Percentiles rank a stretch among this genome's conserved stretches.
phyloP scores from a whole-genome alignment of 64 coral and sea anemone genomes.

The Stichodactyla helianthus region DNA sequence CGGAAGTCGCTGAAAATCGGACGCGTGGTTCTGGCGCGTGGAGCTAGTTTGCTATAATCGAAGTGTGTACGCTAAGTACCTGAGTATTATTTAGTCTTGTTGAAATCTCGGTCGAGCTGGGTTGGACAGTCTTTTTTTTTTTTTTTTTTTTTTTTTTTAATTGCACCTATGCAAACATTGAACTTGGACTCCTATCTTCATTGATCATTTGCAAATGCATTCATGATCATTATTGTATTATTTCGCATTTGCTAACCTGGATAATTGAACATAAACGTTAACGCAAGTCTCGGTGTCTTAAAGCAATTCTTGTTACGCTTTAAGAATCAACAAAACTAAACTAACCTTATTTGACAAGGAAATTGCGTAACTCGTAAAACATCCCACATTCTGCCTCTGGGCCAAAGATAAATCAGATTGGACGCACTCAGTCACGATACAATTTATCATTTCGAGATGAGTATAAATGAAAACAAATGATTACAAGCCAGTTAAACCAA shows the following conservation, averaged over 20 bases:
- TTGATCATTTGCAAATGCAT: neutral
- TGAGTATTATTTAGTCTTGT: neutral
- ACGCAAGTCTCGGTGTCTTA: too few relatives aligned
- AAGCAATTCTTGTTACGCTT: neutral
- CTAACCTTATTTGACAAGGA: neutral
- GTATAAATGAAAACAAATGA: neutral
- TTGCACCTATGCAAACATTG: neutral
- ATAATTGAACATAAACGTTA: too few relatives aligned
- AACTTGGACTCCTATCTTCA: neutral
- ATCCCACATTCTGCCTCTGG: neutral
- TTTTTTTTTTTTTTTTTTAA: neutral
- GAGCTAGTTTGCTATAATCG: neutral
- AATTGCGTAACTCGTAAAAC: constrained; percentile 7
- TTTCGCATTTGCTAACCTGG: neutral
- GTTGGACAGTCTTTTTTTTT: neutral
- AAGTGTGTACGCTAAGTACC: neutral
- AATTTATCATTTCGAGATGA: neutral
- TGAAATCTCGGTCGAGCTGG: neutral
- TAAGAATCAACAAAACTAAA: neutral
- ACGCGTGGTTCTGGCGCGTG: constrained; percentile 18
- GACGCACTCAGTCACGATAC: neutral
- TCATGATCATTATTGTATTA: neutral
- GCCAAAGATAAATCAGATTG: neutral
- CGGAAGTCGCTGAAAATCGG: constrained; percentile 35
- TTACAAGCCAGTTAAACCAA: neutral